phyloP scores from a whole-genome alignment of 2,797 vertebrate species.

The Halcyon leucocephala region DNA sequence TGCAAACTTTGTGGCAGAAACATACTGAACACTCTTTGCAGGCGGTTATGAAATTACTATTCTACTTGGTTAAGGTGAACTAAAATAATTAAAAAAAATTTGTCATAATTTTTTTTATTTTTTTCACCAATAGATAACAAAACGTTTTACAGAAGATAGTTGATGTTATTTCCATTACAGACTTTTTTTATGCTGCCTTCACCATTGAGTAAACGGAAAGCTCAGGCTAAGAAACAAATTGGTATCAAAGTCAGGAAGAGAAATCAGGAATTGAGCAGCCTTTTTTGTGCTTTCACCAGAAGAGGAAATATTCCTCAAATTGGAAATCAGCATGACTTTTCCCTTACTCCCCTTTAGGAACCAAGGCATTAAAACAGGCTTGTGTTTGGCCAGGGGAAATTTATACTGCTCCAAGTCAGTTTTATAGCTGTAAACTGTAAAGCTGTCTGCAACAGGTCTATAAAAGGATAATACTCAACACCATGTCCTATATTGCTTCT shows the following conservation, averaged over 20 bases:
- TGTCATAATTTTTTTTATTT: neutral
- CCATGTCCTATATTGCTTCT: neutral
- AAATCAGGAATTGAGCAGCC: neutral
- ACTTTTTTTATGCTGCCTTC: neutral
- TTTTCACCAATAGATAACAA: neutral
- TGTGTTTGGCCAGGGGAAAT: neutral
- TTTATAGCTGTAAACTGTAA: neutral
- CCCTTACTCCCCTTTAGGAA: neutral
- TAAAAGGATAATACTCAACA: neutral
- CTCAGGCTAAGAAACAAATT: neutral
- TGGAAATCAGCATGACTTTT: constrained; percentile 1
- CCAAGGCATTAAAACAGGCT: constrained; percentile 1
- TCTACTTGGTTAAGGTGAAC: neutral
- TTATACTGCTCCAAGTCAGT: neutral
- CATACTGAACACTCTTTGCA: neutral
- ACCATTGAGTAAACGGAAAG: neutral
- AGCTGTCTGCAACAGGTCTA: neutral
- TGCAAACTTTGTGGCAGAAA: neutral
- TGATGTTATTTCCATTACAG: neutral
- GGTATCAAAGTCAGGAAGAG: neutral
- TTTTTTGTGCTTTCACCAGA: neutral
- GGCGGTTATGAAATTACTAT: fast-evolving
- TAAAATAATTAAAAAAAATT: neutral
- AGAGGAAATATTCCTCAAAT: neutral
- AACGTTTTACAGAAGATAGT: neutral